These are phyloP conservation scores for Megalurothrips usitatus DNA, from an alignment of 2,888 invertebrate genomes.

Conservation along the genomic window DNA sequence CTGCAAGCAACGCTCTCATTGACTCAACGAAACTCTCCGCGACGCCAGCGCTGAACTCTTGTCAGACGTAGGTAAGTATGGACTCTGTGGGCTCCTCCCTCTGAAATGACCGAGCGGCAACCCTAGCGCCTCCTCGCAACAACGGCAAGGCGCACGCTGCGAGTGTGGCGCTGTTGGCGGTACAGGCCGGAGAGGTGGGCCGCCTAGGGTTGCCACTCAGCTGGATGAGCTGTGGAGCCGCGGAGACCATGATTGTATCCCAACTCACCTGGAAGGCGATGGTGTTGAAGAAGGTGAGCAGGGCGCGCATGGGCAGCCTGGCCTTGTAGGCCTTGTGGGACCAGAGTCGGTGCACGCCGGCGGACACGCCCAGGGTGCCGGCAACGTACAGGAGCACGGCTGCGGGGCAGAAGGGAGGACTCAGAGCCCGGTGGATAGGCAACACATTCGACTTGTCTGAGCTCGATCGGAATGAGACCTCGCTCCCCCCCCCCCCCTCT, in stretches of 20 bases:
- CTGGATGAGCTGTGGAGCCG: too few species aligned
- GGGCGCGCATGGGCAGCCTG: slow-evolving; percentile 71
- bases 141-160: too few species aligned
- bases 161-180: too few species aligned
- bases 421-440: background rate
- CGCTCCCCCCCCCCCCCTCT: background rate
- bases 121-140: too few species aligned
- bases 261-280: slow-evolving; percentile 60
- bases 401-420: slow-evolving; percentile 43
- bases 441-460: too few species aligned
- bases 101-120: too few species aligned
- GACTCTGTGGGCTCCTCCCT: too few species aligned
- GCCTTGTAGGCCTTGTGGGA: slow-evolving; percentile 91
- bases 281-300: slow-evolving; percentile 76
- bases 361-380: slow-evolving; percentile 82
- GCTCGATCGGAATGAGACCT: background rate
- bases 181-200: too few species aligned
- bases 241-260: too few species aligned
- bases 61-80: too few species aligned
- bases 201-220: too few species aligned
- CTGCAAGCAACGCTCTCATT: slow-evolving; percentile 34
- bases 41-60: slow-evolving; percentile 85
- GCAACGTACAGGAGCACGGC: slow-evolving; percentile 52
- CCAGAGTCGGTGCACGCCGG: slow-evolving; percentile 92
- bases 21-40: too few species aligned